Base-by-base conservation (phyloP, 2,888 invertebrate species). In the Tipula unca region DNA sequence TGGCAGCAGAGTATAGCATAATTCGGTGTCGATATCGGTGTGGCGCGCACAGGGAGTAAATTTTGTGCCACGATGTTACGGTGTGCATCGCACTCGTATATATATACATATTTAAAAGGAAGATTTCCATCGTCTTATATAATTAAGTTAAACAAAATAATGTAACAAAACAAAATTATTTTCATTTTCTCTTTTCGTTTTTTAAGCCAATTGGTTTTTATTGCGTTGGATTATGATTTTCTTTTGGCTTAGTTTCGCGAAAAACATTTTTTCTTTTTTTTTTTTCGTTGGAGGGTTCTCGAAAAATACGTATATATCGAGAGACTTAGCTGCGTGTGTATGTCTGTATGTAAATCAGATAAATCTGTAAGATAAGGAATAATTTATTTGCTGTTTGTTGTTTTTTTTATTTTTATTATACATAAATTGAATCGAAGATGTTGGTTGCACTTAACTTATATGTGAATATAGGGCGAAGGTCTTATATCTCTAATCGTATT, bases 71-170 rank as follows among this genome's bases (percentile, higher is more conserved):
- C 17, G n/a, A n/a, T 69, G 69, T 69, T 20, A 25, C 8, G 10
- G 69, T 69, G 69, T 69, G 69, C 25, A n/a, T 17, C 10, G 69
- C 25, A n/a, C 6, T 1, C 10, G 39, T 39, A 0, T 4, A 10
- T 10, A 10, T 32, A 10, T 48, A 48, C 48, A 25, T 69, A 69
- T 69, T 69, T 69, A 69, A 25, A 6, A 54, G 17, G 48, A 69
- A 25, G 69, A 69, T 69, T 69, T 69, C 25, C 69, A 69, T 25
- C 69, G 69, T 69, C 69, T 69, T 69, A 69, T 69, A 69, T 69
- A 69, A 69, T 69, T 69, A 69, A 69, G 69, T 69, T 69, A 69
- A 69, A 25, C 69, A 69, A 69, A 69, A 69, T 54, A 54, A 54
- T 54, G 48, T 54, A 17, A 54, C 48, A 54, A 17, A 54, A 54